phyloP scores from a whole-genome alignment of 2,797 vertebrate species.

The Tauraco hartlaubi region DNA sequence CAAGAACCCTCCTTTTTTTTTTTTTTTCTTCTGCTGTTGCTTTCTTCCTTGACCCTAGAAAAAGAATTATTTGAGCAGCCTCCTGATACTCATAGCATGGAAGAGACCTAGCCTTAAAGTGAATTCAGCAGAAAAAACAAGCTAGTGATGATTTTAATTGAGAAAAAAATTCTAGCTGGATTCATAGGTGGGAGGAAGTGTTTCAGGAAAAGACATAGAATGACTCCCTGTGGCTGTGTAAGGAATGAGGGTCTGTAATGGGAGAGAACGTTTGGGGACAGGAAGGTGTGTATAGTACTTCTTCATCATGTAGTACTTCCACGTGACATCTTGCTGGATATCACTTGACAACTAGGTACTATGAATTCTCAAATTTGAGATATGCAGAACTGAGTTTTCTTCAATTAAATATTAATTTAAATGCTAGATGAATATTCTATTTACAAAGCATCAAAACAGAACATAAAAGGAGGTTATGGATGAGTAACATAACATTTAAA shows the following conservation, averaged over 20 bases:
- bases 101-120: background rate
- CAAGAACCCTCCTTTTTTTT: background rate
- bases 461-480: background rate
- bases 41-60: background rate
- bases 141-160: background rate
- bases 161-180: background rate
- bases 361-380: background rate
- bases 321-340: background rate
- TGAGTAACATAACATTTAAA: conserved; percentile 8
- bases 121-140: background rate
- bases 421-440: background rate
- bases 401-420: conserved; percentile 2
- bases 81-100: background rate
- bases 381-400: background rate
- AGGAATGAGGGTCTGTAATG: background rate
- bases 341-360: background rate
- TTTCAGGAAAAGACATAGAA: background rate
- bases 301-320: background rate
- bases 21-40: background rate
- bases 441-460: background rate
- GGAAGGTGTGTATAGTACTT: background rate
- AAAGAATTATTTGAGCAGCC: background rate
- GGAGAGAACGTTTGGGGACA: background rate
- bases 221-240: background rate
- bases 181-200: background rate